Evolutionary conservation across 2,113 vertebrate species (phyloP), one percentile per base, ranked within the genome.

Genomic region (Plestiodon gilberti): DNA sequence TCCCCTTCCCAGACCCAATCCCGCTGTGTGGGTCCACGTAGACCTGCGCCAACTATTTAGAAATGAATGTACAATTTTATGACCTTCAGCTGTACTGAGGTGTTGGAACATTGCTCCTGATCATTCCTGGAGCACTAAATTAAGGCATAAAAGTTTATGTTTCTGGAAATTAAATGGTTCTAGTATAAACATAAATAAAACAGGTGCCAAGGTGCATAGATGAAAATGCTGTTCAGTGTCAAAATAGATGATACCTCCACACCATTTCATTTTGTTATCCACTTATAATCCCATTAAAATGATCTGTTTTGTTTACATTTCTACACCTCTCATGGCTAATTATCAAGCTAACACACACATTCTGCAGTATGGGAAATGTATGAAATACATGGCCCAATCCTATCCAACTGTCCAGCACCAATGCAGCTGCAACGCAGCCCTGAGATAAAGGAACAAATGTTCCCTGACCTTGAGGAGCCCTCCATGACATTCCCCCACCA

Each of bases 131-230:
- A 83, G 75, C 65, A 73, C 76, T 88, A 79, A 88, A 83, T 78
- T 38, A 88, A 62, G 59, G 40, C 55, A 79, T 83, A 83, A 62
- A 78, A 83, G n/a, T 61, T 83, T 71, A 78, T 78, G 57, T 65
- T 74, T 84, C 59, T 79, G 65, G 43, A 80, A 84, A 88, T 84
- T 84, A 88, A 88, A 80, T 74, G 13, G 82, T 65, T 79, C 43
- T 73, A 64, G 23, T 74, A 80, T 64, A 84, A 88, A 88, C 67
- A 86, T 86, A 81, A 86, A 81, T 86, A 86, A 81, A 75, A 23
- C 59, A 69, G 55, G 17, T 78, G 38, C 30, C 75, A 62, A 71
- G 43, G 8, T 30, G 18, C 52, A 62, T 52, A 71, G 74, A 38
- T 83, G 55, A 65, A 59, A 78, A 71, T 71, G 81, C 65, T 79